A percentile compares a stretch with the other conserved stretches of the same genome.
Evolutionary conservation across 2,113 vertebrate genomes (phyloP).

Genomic region (Microcebus jonahi): DNA sequence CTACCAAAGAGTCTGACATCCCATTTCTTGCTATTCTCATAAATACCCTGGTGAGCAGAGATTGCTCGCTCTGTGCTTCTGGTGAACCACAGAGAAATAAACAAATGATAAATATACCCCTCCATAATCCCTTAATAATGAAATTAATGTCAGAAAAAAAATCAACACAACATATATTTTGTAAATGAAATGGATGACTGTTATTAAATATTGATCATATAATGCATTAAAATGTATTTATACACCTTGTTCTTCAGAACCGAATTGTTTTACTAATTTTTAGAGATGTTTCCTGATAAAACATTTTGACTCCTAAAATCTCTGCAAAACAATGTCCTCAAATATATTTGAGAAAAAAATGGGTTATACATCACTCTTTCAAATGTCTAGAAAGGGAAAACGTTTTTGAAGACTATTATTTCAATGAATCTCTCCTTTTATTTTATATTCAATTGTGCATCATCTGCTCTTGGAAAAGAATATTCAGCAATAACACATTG

Average conservation of each 20-base stretch:
- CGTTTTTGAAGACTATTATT: background rate
- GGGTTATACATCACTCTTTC: background rate
- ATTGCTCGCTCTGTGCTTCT: background rate
- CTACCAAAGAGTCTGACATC: background rate
- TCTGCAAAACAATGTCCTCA: background rate
- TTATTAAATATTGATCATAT: slow-evolving; percentile 58
- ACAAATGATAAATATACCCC: slow-evolving; percentile 49
- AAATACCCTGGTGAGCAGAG: background rate
- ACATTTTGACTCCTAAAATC: background rate
- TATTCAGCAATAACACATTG: background rate
- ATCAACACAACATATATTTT: slow-evolving; percentile 10
- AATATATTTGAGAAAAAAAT: background rate
- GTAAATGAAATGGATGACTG: background rate
- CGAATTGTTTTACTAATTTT: slow-evolving; percentile 42
- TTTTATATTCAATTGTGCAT: background rate
- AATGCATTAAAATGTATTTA: slow-evolving; percentile 62
- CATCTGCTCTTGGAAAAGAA: background rate
- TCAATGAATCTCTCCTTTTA: background rate
- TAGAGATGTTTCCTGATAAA: background rate
- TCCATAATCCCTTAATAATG: slow-evolving; percentile 44
- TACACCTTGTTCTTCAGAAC: slow-evolving; percentile 1
- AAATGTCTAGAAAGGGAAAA: background rate
- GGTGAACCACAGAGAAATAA: slow-evolving; percentile 45
- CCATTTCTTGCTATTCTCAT: background rate
- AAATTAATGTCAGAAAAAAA: slow-evolving; percentile 59